phyloP scores from a whole-genome alignment of 2,888 invertebrate genomes.

The Latrodectus elegans region DNA sequence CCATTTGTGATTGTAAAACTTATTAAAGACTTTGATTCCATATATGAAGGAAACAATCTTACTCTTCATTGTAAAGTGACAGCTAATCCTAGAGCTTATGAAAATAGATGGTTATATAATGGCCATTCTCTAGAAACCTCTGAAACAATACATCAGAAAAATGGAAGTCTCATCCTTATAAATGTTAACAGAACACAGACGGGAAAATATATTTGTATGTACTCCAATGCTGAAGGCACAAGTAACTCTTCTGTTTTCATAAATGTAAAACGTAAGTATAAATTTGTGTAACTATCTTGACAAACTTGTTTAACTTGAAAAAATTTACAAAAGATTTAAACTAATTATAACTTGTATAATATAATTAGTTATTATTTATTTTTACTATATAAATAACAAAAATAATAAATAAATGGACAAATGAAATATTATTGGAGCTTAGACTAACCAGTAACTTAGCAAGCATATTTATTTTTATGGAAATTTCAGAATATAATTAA shows the following conservation, averaged over 20 bases:
- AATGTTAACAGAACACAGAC: slow-evolving; percentile 15
- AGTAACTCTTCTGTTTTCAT: slow-evolving; percentile 17
- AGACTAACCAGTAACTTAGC: no score
- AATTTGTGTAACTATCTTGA: background rate
- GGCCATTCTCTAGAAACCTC: background rate
- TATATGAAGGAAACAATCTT: background rate
- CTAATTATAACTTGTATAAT: no score
- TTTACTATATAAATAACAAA: no score
- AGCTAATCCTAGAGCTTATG: slow-evolving; percentile 26
- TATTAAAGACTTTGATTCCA: background rate
- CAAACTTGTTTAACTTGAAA: no score
- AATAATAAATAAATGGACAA: no score
- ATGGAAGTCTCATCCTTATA: background rate
- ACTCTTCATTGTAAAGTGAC: slow-evolving; percentile 20
- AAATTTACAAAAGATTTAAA: no score
- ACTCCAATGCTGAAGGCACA: slow-evolving; percentile 17
- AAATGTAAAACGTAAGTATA: slow-evolving; percentile 37
- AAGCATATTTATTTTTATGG: no score
- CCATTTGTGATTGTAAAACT: slow-evolving; percentile 19
- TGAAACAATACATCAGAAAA: background rate
- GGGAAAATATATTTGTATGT: slow-evolving; percentile 32
- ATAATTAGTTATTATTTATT: no score
- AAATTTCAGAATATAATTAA: no score
- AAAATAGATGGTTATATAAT: slow-evolving; percentile 36
- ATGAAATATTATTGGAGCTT: no score